Evolutionary conservation across 2,888 invertebrate species (phyloP).

Genomic region (Drosophila fungiperda): DNA sequence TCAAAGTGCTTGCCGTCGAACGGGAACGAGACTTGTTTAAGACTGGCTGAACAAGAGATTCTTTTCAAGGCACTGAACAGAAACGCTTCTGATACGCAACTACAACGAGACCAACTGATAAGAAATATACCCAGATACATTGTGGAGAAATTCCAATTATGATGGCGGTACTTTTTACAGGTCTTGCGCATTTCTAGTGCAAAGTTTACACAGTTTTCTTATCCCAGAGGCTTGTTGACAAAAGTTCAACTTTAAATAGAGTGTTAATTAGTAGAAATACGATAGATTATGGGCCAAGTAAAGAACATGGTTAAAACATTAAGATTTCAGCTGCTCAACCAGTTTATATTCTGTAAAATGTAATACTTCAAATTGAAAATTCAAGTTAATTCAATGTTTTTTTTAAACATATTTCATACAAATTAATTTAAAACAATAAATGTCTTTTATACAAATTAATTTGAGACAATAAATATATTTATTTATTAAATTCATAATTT

Average conservation of each 20-base stretch:
- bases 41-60: conserved; percentile 35
- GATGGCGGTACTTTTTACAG: not conserved
- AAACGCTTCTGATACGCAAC: conserved; percentile 11
- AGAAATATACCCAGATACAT: conserved; percentile 1
- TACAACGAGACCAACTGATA: conserved; percentile 30
- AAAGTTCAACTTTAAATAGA: not conserved
- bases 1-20: conserved; percentile 34
- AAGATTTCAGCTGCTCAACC: not conserved
- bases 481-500: not conserved
- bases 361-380: not conserved
- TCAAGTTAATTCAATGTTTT: not conserved
- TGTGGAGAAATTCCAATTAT: conserved; percentile 9
- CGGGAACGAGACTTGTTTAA: conserved; percentile 32
- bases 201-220: conserved; percentile 9
- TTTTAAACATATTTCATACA: not conserved
- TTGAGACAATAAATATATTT: not conserved
- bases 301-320: not conserved
- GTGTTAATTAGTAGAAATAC: not conserved
- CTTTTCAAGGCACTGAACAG: conserved; percentile 30
- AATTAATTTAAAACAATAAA: not conserved
- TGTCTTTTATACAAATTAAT: not conserved
- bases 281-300: not conserved
- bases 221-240: not conserved
- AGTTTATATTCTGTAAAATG: not conserved
- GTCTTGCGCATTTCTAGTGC: not conserved